Evolutionary conservation across 1,140 invertebrate species (phyloP).

Genomic region (Linepithema humile): DNA sequence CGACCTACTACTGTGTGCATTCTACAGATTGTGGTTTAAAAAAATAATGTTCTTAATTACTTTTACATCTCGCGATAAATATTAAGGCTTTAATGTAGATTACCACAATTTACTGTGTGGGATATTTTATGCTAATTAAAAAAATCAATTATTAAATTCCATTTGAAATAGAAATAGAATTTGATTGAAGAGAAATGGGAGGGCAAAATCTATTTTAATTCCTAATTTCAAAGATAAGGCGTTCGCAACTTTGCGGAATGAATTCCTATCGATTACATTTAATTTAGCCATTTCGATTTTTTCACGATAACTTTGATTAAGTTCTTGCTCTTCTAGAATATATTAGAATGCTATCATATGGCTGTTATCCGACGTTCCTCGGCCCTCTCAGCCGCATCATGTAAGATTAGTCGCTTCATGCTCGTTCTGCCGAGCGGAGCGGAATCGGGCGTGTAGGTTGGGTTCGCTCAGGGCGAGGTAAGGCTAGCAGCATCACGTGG

Average conservation of each 20-base stretch:
- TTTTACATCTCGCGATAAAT: not conserved
- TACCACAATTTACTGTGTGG: not conserved
- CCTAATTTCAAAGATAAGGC: not conserved
- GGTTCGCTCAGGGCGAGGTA: conserved; percentile 76
- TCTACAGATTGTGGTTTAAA: too few relatives aligned
- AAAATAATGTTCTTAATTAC: not conserved
- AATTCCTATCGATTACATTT: not conserved
- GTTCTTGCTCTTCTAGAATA: too few relatives aligned
- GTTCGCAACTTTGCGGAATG: not conserved
- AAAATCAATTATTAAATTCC: not conserved
- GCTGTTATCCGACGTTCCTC: conserved; percentile 34
- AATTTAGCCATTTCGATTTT: not conserved
- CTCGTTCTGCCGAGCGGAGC: conserved; percentile 38
- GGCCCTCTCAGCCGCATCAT: conserved; percentile 26
- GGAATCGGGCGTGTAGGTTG: conserved; percentile 65
- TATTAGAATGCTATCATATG: conserved; percentile 20
- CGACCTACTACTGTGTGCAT: too few relatives aligned
- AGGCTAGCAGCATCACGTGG: conserved; percentile 78
- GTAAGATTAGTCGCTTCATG: conserved; percentile 54
- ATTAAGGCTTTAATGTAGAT: not conserved
- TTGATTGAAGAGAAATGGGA: not conserved
- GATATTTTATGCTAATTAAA: not conserved
- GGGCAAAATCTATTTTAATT: not conserved
- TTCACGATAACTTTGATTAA: too few relatives aligned
- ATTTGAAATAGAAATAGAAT: not conserved